These are phyloP conservation scores for Phymastichus coffea DNA, from an alignment of 1,140 invertebrate genomes.

Conservation along the genomic window DNA sequence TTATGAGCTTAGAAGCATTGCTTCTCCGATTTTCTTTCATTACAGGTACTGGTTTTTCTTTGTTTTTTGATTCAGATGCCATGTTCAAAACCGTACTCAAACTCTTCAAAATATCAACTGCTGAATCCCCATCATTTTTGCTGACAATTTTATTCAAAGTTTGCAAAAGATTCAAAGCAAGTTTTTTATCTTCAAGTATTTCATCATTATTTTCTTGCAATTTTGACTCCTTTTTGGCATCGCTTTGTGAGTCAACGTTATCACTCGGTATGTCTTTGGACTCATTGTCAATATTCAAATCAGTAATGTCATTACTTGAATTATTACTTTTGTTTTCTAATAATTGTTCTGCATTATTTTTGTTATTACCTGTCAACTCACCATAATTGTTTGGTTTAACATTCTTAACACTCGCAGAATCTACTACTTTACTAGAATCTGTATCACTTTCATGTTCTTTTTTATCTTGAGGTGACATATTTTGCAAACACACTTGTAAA, in stretches of 20 bases:
- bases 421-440: too few species aligned
- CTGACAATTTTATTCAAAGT: conserved; percentile 40
- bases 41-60: conserved; percentile 5
- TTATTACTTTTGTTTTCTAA: background rate
- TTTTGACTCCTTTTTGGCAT: conserved; percentile 6
- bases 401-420: too few species aligned
- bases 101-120: conserved; percentile 35
- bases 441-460: conserved; percentile 8
- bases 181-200: conserved; percentile 29
- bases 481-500: conserved; percentile 37
- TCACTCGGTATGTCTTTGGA: background rate
- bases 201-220: conserved; percentile 3
- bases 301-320: background rate
- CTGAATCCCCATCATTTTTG: conserved; percentile 30
- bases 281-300: background rate
- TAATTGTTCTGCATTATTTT: background rate
- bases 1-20: background rate
- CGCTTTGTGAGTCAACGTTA: background rate
- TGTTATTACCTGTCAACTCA: too few species aligned
- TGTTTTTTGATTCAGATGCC: conserved; percentile 18
- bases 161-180: conserved; percentile 34
- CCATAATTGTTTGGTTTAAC: too few species aligned
- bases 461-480: conserved; percentile 24
- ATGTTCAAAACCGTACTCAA: conserved; percentile 38
- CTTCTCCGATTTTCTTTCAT: conserved; percentile 6